These are phyloP conservation scores for Leucoraja ocellata DNA, from an alignment of 2,797 vertebrate species.

Conservation along the genomic window DNA sequence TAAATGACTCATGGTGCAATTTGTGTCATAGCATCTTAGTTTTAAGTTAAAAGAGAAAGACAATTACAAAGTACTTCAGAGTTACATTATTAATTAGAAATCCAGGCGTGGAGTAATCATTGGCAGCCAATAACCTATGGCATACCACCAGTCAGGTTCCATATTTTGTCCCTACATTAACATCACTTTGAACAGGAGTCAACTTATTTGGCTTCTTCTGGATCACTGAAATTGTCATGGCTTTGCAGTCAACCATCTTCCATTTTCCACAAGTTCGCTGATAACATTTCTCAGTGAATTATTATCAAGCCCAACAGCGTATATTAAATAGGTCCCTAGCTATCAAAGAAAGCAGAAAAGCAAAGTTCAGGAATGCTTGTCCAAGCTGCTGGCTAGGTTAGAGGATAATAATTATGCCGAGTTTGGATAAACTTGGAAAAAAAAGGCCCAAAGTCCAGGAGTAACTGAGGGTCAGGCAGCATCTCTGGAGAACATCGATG, in stretches of 20 bases:
- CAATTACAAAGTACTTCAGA: neutral
- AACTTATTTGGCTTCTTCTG: neutral
- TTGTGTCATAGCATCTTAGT: neutral
- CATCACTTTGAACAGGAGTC: neutral
- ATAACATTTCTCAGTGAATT: neutral
- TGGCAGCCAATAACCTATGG: neutral
- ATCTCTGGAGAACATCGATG: too few relatives aligned
- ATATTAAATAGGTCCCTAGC: neutral
- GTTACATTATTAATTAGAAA: neutral
- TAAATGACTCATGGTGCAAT: slow-evolving; percentile 7
- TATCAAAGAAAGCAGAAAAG: neutral
- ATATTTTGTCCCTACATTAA: neutral
- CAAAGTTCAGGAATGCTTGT: neutral
- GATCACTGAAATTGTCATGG: neutral
- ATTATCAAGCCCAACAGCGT: neutral
- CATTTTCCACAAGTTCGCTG: neutral
- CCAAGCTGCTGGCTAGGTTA: too few relatives aligned
- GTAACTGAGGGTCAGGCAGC: too few relatives aligned
- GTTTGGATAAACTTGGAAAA: too few relatives aligned
- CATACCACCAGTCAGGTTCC: neutral
- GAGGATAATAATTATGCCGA: too few relatives aligned
- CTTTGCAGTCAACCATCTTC: neutral
- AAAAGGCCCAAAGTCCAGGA: too few relatives aligned
- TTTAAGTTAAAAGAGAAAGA: neutral
- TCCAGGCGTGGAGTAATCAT: neutral